Evolutionary conservation across 2,888 invertebrate species (phyloP), one percentile per base, ranked within the genome.

Genomic region (Tenthredo scrophulariae): DNA sequence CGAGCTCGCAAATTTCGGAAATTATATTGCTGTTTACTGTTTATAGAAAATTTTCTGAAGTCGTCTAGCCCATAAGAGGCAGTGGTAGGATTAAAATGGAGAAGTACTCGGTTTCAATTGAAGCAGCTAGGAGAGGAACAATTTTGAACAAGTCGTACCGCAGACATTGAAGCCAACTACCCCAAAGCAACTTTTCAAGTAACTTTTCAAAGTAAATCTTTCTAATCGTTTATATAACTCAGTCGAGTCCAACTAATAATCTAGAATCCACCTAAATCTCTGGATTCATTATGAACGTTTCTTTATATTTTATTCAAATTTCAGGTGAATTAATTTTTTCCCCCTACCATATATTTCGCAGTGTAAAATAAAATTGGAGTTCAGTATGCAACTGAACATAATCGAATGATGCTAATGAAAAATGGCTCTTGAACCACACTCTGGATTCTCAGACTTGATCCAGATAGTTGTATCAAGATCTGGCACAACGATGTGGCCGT

Each of bases 391-490:
- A 3, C 3, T 46, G 13, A 33, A 18, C 6, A 33, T 33, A 33
- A 67, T 33, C 67, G 33, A 33, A 67, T 18, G 18, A 67, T 18
- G 67, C 3, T 15, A 29, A 18, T 67, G 33, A 33, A 67, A 62
- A 29, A 33, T 33, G 29, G 29, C 22, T 10, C 4, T 43, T 26
- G 43, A 74, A 15, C 22, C 9, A 74, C 9, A 22, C 9, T 43
- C 43, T 3, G 22, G 43, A 74, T 74, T 22, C 13, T 74, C 74
- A 74, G 37, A 33, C 33, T 67, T 33, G 13, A 67, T 67, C 33
- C 33, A 67, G 67, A 67, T 67, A 67, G 2, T 26, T 13, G 6
- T 29, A 54, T 77, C 54, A 77, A 54, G 37, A 80, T 62, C 46
- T 40, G 46, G 67, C 1, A 26, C 13, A 1, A 67, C 6, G 33